phyloP scores from a whole-genome alignment of 2,888 invertebrate species.

The Heteropelma amictum region DNA sequence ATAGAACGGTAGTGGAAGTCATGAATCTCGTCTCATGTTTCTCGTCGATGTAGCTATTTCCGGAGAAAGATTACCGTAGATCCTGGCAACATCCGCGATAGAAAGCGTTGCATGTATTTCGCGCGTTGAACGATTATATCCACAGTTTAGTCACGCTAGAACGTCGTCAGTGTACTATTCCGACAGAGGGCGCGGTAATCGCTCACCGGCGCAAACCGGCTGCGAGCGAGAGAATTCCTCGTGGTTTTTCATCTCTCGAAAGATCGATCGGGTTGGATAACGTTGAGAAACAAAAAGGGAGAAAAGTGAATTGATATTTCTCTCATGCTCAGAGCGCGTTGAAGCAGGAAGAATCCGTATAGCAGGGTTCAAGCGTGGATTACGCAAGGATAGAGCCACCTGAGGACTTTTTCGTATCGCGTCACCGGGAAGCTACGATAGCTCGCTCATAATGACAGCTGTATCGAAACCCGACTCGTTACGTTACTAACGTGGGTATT shows the following conservation, averaged over 20 bases:
- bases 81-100: no score
- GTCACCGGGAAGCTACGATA: constrained; percentile 29
- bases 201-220: no score
- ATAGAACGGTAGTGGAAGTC: no score
- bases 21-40: no score
- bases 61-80: no score
- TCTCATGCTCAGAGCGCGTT: neutral
- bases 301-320: constrained; percentile 20
- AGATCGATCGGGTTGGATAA: neutral
- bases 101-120: no score
- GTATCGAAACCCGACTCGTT: constrained; percentile 4
- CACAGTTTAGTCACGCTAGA: no score
- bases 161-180: no score
- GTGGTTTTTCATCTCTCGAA: neutral
- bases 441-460: constrained; percentile 33
- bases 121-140: no score
- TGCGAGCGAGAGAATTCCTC: neutral
- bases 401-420: constrained; percentile 5
- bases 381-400: constrained; percentile 34
- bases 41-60: no score
- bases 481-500: neutral
- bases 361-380: neutral
- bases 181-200: no score
- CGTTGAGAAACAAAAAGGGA: neutral
- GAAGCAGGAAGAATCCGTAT: constrained; percentile 27